Conservation (phyloP, 2,113 vertebrate genomes). For the Neoarius graeffei region DNA sequence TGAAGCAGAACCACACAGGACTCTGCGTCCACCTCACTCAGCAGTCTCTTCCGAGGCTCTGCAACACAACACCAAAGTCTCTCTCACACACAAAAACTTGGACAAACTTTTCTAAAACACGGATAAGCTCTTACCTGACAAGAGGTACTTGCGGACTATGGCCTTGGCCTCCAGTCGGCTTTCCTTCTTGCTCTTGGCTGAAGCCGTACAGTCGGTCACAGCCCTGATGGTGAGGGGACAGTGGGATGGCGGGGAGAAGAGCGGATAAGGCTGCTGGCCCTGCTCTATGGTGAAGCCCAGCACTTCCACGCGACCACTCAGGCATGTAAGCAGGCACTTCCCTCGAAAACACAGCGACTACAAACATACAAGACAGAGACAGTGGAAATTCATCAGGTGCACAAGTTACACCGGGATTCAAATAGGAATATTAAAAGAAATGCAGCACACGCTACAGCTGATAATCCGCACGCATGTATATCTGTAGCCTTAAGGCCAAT, state of each 20-base stretch:
- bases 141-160: slow-evolving; percentile 74
- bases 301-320: slow-evolving; percentile 86
- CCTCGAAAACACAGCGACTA: slow-evolving; percentile 84
- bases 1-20: slow-evolving; percentile 84
- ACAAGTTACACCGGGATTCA: background rate
- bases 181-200: slow-evolving; percentile 62
- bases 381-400: background rate
- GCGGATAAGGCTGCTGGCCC: slow-evolving; percentile 80
- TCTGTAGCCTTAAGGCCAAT: background rate
- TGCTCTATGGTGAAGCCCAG: slow-evolving; percentile 82
- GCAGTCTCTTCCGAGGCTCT: slow-evolving; percentile 76
- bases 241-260: slow-evolving; percentile 83
- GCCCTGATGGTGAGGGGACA: slow-evolving; percentile 77
- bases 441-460: background rate
- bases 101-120: background rate
- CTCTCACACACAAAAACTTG: background rate
- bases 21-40: slow-evolving; percentile 70
- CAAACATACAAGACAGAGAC: background rate
- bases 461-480: background rate
- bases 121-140: slow-evolving; percentile 66
- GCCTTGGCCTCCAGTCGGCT: slow-evolving; percentile 61
- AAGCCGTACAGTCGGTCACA: slow-evolving; percentile 57
- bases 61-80: slow-evolving; percentile 17
- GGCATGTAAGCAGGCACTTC: slow-evolving; percentile 82
- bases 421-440: background rate